Evolutionary conservation across 2,113 vertebrate species (phyloP).

Genomic region (Grammomys dolichurus): DNA sequence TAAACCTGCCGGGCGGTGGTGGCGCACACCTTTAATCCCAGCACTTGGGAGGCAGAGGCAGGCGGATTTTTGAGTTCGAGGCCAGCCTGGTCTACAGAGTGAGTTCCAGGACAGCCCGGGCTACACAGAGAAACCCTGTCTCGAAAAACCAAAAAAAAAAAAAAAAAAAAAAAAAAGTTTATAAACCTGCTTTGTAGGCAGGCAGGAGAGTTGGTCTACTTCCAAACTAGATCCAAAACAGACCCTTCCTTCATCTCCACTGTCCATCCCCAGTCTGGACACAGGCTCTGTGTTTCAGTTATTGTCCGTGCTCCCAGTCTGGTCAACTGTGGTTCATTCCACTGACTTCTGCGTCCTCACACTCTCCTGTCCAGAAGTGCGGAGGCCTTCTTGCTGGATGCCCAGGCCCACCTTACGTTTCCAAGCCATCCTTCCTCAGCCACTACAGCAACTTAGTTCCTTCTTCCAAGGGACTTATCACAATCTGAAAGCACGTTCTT

Average conservation of each 20-base stretch:
- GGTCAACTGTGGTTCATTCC: background rate
- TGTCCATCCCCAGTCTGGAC: background rate
- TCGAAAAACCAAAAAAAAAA: too few species aligned
- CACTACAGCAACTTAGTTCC: background rate
- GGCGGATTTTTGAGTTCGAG: too few species aligned
- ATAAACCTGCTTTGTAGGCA: background rate
- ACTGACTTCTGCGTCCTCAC: background rate
- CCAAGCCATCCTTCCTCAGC: background rate
- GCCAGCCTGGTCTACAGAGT: too few species aligned
- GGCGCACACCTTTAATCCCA: too few species aligned
- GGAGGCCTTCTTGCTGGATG: background rate
- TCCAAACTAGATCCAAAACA: background rate
- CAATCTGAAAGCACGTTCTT: background rate
- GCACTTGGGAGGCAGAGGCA: too few species aligned
- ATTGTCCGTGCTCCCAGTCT: rapidly evolving
- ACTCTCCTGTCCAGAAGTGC: background rate
- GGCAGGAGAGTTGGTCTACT: background rate
- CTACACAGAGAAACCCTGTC: too few species aligned
- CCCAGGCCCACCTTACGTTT: background rate
- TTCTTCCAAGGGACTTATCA: background rate
- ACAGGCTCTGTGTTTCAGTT: background rate
- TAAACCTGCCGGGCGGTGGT: too few species aligned
- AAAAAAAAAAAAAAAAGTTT: too few species aligned
- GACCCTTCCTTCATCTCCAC: background rate
- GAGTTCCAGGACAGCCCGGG: too few species aligned